Base-by-base conservation (phyloP, 1,140 invertebrate genomes). In the Homarus americanus region DNA sequence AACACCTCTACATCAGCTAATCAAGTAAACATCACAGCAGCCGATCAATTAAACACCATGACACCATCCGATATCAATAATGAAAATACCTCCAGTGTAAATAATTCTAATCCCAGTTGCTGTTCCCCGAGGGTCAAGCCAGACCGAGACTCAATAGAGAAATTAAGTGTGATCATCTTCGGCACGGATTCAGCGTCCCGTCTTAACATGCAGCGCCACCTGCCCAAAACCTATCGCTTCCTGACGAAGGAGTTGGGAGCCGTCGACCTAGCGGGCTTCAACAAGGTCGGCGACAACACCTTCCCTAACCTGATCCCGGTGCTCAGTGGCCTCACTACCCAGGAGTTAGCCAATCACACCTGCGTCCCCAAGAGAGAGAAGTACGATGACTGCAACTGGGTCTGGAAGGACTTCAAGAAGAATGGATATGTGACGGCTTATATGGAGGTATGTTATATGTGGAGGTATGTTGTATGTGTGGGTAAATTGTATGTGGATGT, bases 171-270 rank as follows among this genome's bases (percentile, higher is more conserved):
- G 0, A 94, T 98, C 36, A 95, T 98, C 17, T 93, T 98, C n/a
- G 98, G 98, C 0, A 95, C 98, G 24, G 98, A 98, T 93, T 96
- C 97, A 0, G 95, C 98, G 1, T 98, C 98, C 0, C 95, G 97
- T 75, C 94, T 98, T 78, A 98, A 98, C 94, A 96, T 98, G 87
- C 95, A 97, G 73, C 95, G 97, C 34, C 96, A 97, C 87, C 97
- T 98, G 96, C 96, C 96, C 0, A 95, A 95, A 93, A 97, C 97
- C 0, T 94, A 96, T 0, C 92, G 94, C 1, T 96, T 95, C 92
- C 94, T 98, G 12, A 86, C 63, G 92, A 20, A 95, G 95, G 86
- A 94, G 17, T 94, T 97, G 9, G 95, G 94, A 0, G 96, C 96
- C 15, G 95, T 97, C 12, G 96, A 97, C 93, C 94, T 98, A 92